Evolutionary conservation across 2,797 vertebrate species (phyloP), one percentile per base, ranked within the genome.

Genomic region (Scolopax rusticola): DNA sequence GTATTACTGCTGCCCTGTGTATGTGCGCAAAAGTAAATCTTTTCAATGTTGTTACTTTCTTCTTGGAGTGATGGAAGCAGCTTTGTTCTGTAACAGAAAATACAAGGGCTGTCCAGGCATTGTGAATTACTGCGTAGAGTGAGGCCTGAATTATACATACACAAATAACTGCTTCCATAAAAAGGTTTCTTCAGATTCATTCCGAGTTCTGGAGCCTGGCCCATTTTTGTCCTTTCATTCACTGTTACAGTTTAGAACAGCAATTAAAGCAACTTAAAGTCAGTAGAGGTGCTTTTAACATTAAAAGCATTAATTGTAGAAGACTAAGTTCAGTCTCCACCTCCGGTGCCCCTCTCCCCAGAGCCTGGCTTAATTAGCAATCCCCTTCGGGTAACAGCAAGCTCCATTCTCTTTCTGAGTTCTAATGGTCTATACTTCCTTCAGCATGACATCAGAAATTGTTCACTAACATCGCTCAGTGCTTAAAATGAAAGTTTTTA

Each of bases 101-200:
- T 28, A 53, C 1, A 14, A 33, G 7, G 15, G 67, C 74, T 95
- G 88, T 92, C 93, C 86, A 89, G 94, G 74, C 57, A 19, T 8
- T 19, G 59, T 87, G 60, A 96, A 92, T 90, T 53, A 71, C 88
- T 47, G 79, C 36, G 74, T 71, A n/a, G 70, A 92, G 86, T 92
- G 88, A 64, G 67, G 59, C 41, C 90, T 96, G 77, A 96, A 96
- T 97, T 95, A 91, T 68, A 86, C 92, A 87, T 96, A 71, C 6
- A 63, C 84, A 89, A 90, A 87, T 87, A 94, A 90, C 68, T 78
- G 65, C 71, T 67, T 87, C 36, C 6, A 61, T 96, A 91, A 92
- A 95, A 85, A 69, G 51, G 59, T 81, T 94, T 94, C 47, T 78
- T 92, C 50, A 48, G 64, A 70, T 75, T 53, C 64, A 12, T 79